Evolutionary conservation across 2,113 vertebrate genomes (phyloP).

Genomic region (Notechis scutatus): DNA sequence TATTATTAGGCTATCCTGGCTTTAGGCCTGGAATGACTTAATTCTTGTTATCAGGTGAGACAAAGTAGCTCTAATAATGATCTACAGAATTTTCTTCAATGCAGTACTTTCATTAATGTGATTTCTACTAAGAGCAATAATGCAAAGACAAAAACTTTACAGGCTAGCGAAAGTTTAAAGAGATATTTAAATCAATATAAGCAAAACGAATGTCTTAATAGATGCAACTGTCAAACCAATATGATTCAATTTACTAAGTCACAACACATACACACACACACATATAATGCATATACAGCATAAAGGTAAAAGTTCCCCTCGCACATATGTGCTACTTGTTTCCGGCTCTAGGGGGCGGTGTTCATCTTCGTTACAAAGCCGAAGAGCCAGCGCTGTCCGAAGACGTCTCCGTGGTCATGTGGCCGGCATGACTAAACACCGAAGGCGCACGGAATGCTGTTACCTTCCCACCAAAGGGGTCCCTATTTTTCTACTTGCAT

Average conservation of each 20-base stretch:
- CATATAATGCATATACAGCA: accelerated
- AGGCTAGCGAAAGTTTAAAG: background rate
- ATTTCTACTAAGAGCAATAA: background rate
- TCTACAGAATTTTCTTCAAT: background rate
- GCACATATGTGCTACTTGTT: too few relatives aligned
- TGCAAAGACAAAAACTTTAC: background rate
- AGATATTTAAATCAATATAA: background rate
- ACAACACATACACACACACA: accelerated
- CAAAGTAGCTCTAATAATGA: background rate
- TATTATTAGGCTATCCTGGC: background rate
- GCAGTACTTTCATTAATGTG: background rate
- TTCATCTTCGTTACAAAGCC: too few relatives aligned
- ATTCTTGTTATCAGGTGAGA: background rate
- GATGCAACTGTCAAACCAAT: background rate
- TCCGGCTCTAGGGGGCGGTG: too few relatives aligned
- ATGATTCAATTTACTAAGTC: background rate
- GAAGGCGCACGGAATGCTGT: too few relatives aligned
- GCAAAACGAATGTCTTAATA: background rate
- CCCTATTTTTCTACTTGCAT: too few relatives aligned
- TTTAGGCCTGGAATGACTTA: background rate
- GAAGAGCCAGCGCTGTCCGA: too few relatives aligned
- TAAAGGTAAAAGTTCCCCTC: too few relatives aligned
- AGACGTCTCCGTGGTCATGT: too few relatives aligned
- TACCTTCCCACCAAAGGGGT: too few relatives aligned
- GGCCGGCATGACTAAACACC: too few relatives aligned